These are phyloP conservation scores for Drosophila triauraria DNA, from an alignment of 1,140 invertebrate species.

Conservation along the genomic window DNA sequence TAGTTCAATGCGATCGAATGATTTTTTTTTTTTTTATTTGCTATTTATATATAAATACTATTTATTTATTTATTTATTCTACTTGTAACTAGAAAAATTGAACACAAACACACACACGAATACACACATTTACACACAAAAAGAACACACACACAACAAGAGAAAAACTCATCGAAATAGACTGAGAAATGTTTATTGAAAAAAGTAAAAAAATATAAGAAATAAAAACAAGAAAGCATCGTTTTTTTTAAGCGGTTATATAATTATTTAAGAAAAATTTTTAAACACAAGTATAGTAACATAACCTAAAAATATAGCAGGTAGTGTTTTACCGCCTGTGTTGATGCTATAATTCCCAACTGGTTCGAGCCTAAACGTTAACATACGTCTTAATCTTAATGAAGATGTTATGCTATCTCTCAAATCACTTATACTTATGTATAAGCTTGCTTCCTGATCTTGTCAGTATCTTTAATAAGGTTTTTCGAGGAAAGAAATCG, in stretches of 20 bases:
- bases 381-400: too few species aligned
- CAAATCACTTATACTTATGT: too few species aligned
- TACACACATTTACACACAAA: slow-evolving; percentile 2
- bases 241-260: slow-evolving; percentile 9
- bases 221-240: neutral
- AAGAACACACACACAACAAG: slow-evolving; percentile 8
- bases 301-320: neutral
- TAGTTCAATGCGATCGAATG: slow-evolving; percentile 49
- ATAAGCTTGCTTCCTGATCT: too few species aligned
- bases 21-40: slow-evolving; percentile 51
- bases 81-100: slow-evolving; percentile 79
- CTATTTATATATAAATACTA: slow-evolving; percentile 65
- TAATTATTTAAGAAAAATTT: slow-evolving; percentile 27
- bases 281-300: neutral
- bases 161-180: slow-evolving; percentile 57
- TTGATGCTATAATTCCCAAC: too few species aligned
- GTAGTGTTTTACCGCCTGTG: too few species aligned
- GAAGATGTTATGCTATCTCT: too few species aligned
- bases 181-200: slow-evolving; percentile 79
- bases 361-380: too few species aligned
- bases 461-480: too few species aligned
- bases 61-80: slow-evolving; percentile 82
- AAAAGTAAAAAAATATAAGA: slow-evolving; percentile 14
- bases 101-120: slow-evolving; percentile 48
- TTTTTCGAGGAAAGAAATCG: too few species aligned